Evolutionary conservation across 2,888 invertebrate genomes (phyloP), one percentile per base, ranked within the genome.

Genomic region (Drosophila cognata): DNA sequence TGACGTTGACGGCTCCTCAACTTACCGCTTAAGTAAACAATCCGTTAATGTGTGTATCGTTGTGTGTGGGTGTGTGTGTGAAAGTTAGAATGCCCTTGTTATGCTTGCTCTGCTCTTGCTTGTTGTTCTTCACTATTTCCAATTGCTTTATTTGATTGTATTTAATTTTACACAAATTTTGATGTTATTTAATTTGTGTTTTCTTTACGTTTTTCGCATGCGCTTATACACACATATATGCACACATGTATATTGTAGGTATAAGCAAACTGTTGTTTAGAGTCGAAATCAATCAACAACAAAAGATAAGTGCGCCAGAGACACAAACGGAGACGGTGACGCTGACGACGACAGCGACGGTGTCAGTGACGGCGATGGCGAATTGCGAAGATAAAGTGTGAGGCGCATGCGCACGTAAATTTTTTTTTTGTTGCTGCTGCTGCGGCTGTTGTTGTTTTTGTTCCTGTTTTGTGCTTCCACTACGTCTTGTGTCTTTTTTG

Each of bases 11-110:
- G 36, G 48, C 33, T 51, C 57, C 48, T 29, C 70, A 28, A 88
- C 90, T 89, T 83, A 89, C 84, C 90, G 74, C 70, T 74, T 67
- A 63, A 75, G 69, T 61, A 75, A 77, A 75, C 53, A 68, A 70
- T 69, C 53, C 60, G 61, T 69, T 69, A 69, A 38, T 33, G 31
- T 56, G 46, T 18, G 25, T 31, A 35, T 33, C 6, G 35, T 16
- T 35, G 50, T 10, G 38, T 16, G 41, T 31, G 31, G 29, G 7
- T 48, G 31, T 36, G 13, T 52, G 50, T 56, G 41, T 51, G 50
- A 46, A 48, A 43, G 36, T 46, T 51, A 56, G 48, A 70, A 61
- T 71, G 71, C 79, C 75, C 81, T 78, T 78, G 64, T 59, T 74
- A 69, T n/a, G 6, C 8, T 38, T 29, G 56, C 41, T 38, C 56